phyloP scores from a whole-genome alignment of 2,113 vertebrate species.

The Elephantulus edwardii region DNA sequence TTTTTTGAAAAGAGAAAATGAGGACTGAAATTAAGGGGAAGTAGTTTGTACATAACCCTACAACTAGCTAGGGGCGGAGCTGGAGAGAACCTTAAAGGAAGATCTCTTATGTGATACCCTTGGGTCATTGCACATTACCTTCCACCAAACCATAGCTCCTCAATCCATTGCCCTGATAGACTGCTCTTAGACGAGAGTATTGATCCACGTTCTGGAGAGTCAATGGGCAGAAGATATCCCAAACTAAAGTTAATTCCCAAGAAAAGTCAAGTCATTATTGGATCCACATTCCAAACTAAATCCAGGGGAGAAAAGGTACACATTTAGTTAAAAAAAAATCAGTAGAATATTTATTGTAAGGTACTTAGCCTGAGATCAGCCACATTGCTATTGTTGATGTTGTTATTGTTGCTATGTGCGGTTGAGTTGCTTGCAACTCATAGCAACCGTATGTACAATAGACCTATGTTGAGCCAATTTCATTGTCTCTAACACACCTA shows the following conservation, averaged over 20 bases:
- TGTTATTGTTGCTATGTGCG: too few species aligned
- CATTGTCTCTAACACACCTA: too few species aligned
- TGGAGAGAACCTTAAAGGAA: neutral
- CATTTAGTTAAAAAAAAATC: neutral
- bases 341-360: constrained; percentile 3
- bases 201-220: too few species aligned
- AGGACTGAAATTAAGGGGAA: neutral
- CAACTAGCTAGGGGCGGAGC: neutral
- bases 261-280: neutral
- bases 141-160: neutral
- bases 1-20: constrained; percentile 21
- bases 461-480: too few species aligned
- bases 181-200: too few species aligned
- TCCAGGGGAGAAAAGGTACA: neutral
- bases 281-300: neutral
- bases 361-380: neutral
- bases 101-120: neutral
- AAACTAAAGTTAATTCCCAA: neutral
- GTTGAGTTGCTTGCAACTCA: too few species aligned
- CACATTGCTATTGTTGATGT: too few species aligned
- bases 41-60: neutral
- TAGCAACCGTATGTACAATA: too few species aligned
- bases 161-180: neutral
- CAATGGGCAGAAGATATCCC: neutral
- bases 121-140: neutral